Evolutionary conservation across 2,113 vertebrate genomes (phyloP).

Genomic region (Vimba vimba): DNA sequence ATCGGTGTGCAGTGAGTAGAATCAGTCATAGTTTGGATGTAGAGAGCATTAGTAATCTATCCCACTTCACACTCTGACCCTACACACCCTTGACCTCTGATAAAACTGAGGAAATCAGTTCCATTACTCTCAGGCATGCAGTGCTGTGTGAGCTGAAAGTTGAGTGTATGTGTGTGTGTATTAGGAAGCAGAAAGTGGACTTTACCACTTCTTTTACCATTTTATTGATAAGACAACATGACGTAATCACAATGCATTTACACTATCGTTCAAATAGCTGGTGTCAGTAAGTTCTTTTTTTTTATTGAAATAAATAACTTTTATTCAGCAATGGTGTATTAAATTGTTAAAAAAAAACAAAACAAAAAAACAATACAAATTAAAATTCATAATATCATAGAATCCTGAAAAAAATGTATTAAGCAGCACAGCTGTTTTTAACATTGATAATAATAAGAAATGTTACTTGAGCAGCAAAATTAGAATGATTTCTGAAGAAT

Average conservation of each 20-base stretch:
- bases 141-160: not conserved
- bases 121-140: not conserved
- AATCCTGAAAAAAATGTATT: too few species aligned
- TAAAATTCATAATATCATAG: too few species aligned
- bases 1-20: not conserved
- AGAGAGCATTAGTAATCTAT: conserved; percentile 21
- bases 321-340: too few species aligned
- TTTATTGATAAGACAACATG: not conserved
- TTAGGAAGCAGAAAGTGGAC: not conserved
- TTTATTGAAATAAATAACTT: too few species aligned
- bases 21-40: conserved; percentile 33
- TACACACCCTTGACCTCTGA: conserved; percentile 23
- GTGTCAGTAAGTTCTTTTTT: not conserved
- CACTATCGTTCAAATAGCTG: not conserved
- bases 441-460: too few species aligned
- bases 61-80: conserved; percentile 1
- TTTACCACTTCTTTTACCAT: not conserved
- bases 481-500: too few species aligned
- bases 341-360: too few species aligned
- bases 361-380: too few species aligned
- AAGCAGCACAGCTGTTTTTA: too few species aligned
- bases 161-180: not conserved
- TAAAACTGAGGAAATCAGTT: not conserved
- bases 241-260: not conserved
- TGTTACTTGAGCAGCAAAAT: too few species aligned